Conservation (phyloP, 2,113 vertebrate species). For the Pluvialis apricaria region DNA sequence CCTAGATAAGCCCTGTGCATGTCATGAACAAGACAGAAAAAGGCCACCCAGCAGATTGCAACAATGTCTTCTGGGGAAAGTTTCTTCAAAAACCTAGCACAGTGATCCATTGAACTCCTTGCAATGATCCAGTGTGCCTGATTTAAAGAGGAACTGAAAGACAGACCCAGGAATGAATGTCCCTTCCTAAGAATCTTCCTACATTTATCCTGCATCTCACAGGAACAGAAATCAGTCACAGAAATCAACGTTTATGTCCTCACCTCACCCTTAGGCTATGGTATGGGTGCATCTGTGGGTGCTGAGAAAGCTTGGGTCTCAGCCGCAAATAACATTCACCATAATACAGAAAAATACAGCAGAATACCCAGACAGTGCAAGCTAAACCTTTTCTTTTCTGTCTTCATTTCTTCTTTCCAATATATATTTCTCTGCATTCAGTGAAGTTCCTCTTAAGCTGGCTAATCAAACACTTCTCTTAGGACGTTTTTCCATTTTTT, state of each 20-base stretch:
- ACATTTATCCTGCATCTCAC: neutral
- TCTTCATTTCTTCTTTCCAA: neutral
- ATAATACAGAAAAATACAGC: neutral
- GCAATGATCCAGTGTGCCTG: neutral
- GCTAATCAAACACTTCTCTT: neutral
- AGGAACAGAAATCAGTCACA: neutral
- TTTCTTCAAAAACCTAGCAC: neutral
- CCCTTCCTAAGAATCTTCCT: neutral
- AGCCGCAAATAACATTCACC: neutral
- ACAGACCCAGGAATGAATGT: neutral
- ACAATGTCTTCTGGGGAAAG: neutral
- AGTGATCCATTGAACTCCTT: neutral
- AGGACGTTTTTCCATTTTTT: neutral
- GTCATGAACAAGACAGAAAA: neutral
- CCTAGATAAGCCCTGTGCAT: neutral
- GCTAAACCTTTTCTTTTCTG: neutral
- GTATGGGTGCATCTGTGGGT: neutral
- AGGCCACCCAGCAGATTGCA: neutral
- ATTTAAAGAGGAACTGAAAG: neutral
- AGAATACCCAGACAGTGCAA: neutral
- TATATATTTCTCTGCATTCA: neutral
- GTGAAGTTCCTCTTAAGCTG: rapidly evolving
- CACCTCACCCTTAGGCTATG: neutral
- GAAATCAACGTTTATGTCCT: neutral
- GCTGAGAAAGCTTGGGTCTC: neutral